phyloP scores from a whole-genome alignment of 2,888 invertebrate species.

The Drosophila pseudotalamancana region DNA sequence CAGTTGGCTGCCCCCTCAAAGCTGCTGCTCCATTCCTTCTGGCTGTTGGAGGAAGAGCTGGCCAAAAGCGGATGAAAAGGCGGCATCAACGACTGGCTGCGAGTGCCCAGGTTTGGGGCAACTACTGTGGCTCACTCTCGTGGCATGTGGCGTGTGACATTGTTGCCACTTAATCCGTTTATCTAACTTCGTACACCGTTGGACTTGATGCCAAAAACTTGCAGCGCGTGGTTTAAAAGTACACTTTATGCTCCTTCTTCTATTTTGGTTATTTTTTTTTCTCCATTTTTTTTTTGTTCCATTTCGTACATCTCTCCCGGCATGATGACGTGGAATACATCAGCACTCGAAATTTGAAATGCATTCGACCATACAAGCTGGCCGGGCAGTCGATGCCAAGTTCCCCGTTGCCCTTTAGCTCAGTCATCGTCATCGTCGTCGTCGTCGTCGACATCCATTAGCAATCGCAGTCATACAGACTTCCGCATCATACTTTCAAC shows the following conservation, averaged over 20 bases:
- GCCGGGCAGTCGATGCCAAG: conserved; percentile 38
- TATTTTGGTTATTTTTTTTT: conserved; percentile 8
- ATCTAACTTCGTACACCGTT: conserved; percentile 84
- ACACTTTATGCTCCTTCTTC: conserved; percentile 36
- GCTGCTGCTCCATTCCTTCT: conserved; percentile 7
- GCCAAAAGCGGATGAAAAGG: conserved; percentile 40
- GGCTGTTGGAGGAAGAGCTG: conserved; percentile 11
- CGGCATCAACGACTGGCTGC: conserved; percentile 3
- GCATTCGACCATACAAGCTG: conserved; percentile 74
- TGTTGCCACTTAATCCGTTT: conserved; percentile 84
- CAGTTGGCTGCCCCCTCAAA: conserved; percentile 24
- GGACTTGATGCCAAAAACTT: conserved; percentile 79
- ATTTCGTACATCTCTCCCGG: conserved; percentile 27
- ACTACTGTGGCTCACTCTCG: conserved; percentile 12
- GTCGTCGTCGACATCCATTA: conserved; percentile 70
- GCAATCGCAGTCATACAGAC: conserved; percentile 80
- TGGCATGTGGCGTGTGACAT: conserved; percentile 58
- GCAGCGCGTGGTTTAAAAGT: conserved; percentile 69
- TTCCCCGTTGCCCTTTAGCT: conserved; percentile 16
- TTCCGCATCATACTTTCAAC: conserved; percentile 81
- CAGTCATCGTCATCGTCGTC: conserved; percentile 25
- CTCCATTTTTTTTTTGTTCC: neutral
- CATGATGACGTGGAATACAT: conserved; percentile 26
- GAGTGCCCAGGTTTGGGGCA: neutral
- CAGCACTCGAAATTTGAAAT: conserved; percentile 66